Percentiles rank a stretch among this genome's conserved stretches.
Evolutionary conservation across 2,888 invertebrate species (phyloP).

Genomic region (Nomada ruficornis): DNA sequence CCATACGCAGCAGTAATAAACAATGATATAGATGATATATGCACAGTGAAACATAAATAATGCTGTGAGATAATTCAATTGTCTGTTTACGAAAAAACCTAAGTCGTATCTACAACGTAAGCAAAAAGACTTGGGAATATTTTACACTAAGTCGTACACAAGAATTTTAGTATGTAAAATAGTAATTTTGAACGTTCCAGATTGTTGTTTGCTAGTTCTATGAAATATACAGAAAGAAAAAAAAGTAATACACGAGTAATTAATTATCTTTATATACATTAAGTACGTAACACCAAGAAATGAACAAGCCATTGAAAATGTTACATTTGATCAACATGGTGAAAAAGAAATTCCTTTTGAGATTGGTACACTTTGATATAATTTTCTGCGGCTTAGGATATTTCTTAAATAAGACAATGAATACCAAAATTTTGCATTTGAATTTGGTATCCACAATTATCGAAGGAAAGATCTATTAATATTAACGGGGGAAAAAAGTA

Average conservation of each 20-base stretch:
- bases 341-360: not conserved
- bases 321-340: constrained; percentile 28
- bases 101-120: constrained; percentile 62
- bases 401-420: constrained; percentile 74
- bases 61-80: constrained; percentile 70
- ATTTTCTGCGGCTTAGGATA: constrained; percentile 64
- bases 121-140: constrained; percentile 23
- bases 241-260: constrained; percentile 20
- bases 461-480: constrained; percentile 61
- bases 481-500: constrained; percentile 48
- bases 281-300: constrained; percentile 11
- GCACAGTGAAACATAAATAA: constrained; percentile 69
- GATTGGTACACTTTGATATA: constrained; percentile 2
- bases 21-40: constrained; percentile 55
- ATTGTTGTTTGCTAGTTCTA: constrained; percentile 44
- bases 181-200: constrained; percentile 55
- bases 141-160: constrained; percentile 29
- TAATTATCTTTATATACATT: constrained; percentile 27
- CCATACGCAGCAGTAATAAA: constrained; percentile 79
- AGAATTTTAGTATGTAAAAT: constrained; percentile 48
- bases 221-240: constrained; percentile 22
- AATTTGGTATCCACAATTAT: constrained; percentile 72
- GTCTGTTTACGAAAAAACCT: constrained; percentile 74
- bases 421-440: constrained; percentile 69
- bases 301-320: constrained; percentile 1